Conservation (phyloP, 2,888 invertebrate genomes). For the Aethes cnicana region DNA sequence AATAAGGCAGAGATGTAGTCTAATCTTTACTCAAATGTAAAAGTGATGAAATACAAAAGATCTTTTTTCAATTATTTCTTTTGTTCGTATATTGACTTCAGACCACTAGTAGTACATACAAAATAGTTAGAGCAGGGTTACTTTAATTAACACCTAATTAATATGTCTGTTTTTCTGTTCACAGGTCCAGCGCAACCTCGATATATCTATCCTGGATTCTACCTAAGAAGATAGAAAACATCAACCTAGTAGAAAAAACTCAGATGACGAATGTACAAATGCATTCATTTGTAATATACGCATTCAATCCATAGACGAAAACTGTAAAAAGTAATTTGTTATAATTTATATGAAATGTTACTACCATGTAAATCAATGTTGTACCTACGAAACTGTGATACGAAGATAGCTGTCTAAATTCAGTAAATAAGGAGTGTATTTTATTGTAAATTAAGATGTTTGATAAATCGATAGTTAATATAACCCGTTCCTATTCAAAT, state of each 20-base stretch:
- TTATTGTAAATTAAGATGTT: conserved; percentile 14
- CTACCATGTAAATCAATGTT: conserved; percentile 9
- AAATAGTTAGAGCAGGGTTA: no score
- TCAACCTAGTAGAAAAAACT: conserved; percentile 13
- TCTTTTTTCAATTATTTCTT: no score
- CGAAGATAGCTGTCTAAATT: conserved; percentile 24
- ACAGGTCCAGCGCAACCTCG: conserved; percentile 50
- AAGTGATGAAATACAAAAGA: no score
- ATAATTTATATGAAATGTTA: conserved; percentile 19
- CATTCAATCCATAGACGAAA: conserved; percentile 10
- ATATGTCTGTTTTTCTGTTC: conserved; percentile 26
- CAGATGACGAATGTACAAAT: conserved; percentile 29
- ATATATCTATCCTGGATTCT: conserved; percentile 54
- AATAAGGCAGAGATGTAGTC: no score
- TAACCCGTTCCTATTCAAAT: no score
- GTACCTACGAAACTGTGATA: conserved; percentile 31
- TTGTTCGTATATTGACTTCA: no score
- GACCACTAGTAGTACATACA: no score
- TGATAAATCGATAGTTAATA: conserved; percentile 21
- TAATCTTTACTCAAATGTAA: no score
- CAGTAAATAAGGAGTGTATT: conserved; percentile 14
- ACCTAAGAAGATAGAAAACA: conserved; percentile 44
- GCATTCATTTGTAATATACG: conserved; percentile 25
- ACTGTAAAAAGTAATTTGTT: conserved; percentile 12
- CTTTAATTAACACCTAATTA: no score